Evolutionary conservation across 2,113 vertebrate genomes (phyloP).

Genomic region (Pithys albifrons): DNA sequence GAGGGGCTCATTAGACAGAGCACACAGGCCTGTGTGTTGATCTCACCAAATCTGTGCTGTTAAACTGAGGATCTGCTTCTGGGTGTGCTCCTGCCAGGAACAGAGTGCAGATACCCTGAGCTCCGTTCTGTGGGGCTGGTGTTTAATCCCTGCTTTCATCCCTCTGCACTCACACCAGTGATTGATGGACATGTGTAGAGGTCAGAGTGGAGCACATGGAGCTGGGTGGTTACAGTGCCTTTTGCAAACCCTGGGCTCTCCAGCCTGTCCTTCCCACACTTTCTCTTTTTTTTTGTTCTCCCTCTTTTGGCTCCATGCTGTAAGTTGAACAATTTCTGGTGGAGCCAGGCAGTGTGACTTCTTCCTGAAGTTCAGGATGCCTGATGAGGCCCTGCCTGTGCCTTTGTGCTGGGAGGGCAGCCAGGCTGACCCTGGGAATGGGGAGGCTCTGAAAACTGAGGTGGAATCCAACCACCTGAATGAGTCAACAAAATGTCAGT

Average conservation of each 20-base stretch:
- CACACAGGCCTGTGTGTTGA: not conserved
- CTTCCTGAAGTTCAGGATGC: not conserved
- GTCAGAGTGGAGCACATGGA: not conserved
- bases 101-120: not conserved
- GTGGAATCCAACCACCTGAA: not conserved
- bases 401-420: not conserved
- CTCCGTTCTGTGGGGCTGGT: not conserved
- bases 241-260: not conserved
- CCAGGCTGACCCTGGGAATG: not conserved
- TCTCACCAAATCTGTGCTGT: not conserved
- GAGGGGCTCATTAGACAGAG: not conserved
- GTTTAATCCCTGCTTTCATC: not conserved
- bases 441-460: not conserved
- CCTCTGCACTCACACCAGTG: not conserved
- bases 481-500: not conserved
- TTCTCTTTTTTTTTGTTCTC: not conserved
- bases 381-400: not conserved
- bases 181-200: not conserved
- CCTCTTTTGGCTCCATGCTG: not conserved
- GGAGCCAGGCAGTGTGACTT: not conserved
- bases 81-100: not conserved
- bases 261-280: not conserved
- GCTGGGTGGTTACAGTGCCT: not conserved
- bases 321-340: not conserved
- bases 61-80: not conserved